Conservation (phyloP, 2,797 vertebrate genomes). For the Chanos chanos region DNA sequence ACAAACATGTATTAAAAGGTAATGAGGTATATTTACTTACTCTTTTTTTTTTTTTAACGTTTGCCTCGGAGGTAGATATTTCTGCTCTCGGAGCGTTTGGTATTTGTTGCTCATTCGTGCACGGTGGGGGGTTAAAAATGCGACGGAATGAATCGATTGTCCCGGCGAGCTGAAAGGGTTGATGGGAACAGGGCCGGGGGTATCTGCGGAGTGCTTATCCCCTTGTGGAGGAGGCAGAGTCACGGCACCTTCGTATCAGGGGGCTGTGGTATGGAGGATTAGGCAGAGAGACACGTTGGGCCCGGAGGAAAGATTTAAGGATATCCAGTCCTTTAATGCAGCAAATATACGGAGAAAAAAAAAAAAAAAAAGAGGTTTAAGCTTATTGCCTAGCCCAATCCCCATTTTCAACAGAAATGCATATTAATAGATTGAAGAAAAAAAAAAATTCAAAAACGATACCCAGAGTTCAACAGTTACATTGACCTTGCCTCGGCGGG, state of each 20-base stretch:
- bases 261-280: no score
- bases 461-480: slow-evolving; percentile 35
- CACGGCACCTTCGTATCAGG: slow-evolving; percentile 68
- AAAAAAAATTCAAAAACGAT: slow-evolving; percentile 21
- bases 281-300: not conserved
- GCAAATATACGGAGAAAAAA: slow-evolving; percentile 46
- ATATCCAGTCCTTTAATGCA: slow-evolving; percentile 67
- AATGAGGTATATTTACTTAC: no score
- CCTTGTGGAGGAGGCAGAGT: slow-evolving; percentile 60
- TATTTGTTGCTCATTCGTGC: slow-evolving; percentile 56
- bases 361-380: slow-evolving; percentile 47
- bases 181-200: slow-evolving; percentile 61
- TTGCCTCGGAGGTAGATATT: slow-evolving; percentile 66
- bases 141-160: slow-evolving; percentile 68
- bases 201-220: slow-evolving; percentile 71
- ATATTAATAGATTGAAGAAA: slow-evolving; percentile 59
- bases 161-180: slow-evolving; percentile 66
- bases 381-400: slow-evolving; percentile 47
- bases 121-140: slow-evolving; percentile 61
- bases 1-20: no score
- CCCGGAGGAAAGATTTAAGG: slow-evolving; percentile 50
- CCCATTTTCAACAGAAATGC: slow-evolving; percentile 57
- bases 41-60: no score
- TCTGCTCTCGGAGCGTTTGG: slow-evolving; percentile 63
- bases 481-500: not conserved